phyloP scores from a whole-genome alignment of 2,113 vertebrate species.

The Bos indicus region DNA sequence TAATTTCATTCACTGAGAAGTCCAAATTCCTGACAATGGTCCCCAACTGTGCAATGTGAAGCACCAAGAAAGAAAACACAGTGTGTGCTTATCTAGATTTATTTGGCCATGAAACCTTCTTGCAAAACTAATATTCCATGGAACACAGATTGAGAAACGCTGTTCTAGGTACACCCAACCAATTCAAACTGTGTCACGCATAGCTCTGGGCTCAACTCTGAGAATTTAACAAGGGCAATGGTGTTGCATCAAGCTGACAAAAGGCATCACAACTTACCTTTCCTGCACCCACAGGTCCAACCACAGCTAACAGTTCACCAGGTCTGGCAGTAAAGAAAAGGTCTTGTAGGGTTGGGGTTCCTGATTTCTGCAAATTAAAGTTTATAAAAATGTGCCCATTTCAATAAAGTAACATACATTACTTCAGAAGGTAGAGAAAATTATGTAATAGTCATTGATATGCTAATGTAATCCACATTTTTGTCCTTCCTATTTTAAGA shows the following conservation, averaged over 20 bases:
- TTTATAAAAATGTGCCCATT: not conserved
- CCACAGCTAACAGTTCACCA: not conserved
- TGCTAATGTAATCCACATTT: fast-evolving
- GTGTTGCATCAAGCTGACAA: fast-evolving
- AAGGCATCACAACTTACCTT: constrained; percentile 85
- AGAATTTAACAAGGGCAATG: not conserved
- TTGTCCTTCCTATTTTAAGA: not conserved
- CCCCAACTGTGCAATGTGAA: not conserved
- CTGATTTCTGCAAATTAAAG: constrained; percentile 78
- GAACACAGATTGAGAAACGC: not conserved
- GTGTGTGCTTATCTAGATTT: fast-evolving
- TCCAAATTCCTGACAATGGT: not conserved
- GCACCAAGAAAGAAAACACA: not conserved
- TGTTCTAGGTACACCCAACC: fast-evolving
- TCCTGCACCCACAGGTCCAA: constrained; percentile 72
- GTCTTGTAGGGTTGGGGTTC: constrained; percentile 6
- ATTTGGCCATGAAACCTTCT: not conserved
- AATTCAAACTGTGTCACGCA: not conserved
- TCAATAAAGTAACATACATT: not conserved
- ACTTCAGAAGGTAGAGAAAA: not conserved
- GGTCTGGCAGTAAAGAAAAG: not conserved
- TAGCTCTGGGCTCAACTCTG: not conserved
- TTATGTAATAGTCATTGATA: fast-evolving
- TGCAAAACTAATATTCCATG: not conserved
- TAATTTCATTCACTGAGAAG: not conserved